phyloP scores from a whole-genome alignment of 23 tunicate species.

The Trididemnum clinides region DNA sequence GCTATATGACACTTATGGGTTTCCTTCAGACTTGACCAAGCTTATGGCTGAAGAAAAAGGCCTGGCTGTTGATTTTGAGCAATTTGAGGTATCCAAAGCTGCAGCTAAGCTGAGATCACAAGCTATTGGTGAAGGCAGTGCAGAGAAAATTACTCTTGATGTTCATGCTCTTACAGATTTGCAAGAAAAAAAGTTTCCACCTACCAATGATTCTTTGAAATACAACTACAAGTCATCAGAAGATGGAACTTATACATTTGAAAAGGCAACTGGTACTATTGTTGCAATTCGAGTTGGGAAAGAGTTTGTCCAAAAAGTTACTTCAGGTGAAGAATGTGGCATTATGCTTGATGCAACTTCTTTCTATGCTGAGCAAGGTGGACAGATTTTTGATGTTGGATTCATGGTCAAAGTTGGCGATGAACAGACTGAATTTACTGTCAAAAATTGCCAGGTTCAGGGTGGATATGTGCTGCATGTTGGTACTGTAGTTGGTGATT shows the following conservation, averaged over 20 bases:
- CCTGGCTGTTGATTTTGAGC: conserved; percentile 55
- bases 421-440: conserved; percentile 79
- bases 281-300: conserved; percentile 59
- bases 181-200: conserved; percentile 61
- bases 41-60: conserved; percentile 97
- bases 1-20: conserved; percentile 97
- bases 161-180: conserved; percentile 92
- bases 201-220: conserved; percentile 82
- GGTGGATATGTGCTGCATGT: conserved; percentile 97
- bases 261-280: conserved; percentile 29
- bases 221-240: conserved; percentile 63
- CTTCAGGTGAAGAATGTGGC: conserved; percentile 77
- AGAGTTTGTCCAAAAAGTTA: conserved; percentile 55
- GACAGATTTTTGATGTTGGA: conserved; percentile 91
- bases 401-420: conserved; percentile 58
- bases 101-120: conserved; percentile 60
- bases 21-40: conserved; percentile 88
- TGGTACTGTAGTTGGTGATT: conserved; percentile 87
- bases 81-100: conserved; percentile 67
- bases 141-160: conserved; percentile 72
- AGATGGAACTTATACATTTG: conserved; percentile 57
- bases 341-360: conserved; percentile 77
- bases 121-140: conserved; percentile 33
- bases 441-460: conserved; percentile 91
- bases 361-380: conserved; percentile 98